Base-by-base conservation (phyloP, 1,140 invertebrate species). In the Drosophila rufa region DNA sequence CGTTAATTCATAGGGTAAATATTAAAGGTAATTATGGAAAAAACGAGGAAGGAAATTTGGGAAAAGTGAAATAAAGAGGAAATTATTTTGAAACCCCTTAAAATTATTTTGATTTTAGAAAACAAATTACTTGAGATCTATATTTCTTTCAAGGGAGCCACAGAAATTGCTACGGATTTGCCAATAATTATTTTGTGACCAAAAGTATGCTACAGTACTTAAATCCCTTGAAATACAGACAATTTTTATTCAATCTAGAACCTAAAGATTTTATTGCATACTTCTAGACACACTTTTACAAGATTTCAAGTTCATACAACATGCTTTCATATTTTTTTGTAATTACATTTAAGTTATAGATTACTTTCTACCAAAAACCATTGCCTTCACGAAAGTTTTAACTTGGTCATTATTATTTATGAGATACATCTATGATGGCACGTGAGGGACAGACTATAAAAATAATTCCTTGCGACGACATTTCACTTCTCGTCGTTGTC, bases 401-500 rank as follows among this genome's bases (percentile, higher is more conserved):
- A 43, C 36, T 15, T 51, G 19, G 27, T 27, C 59, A 25, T 65
- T 33, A 36, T n/a, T 25, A 38, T 19, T 38, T 66, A 67, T 27
- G 15, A 9, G 40, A n/a, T 53, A 19, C 19, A 55, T 45, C 25
- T 55, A 11, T 11, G 40, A 15, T 22, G 47, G 11, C 47, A 70
- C 47, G 22, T 30, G 6, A 51, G 25, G 11, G 15, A 27, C 22
- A 51, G 30, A n/a, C 30, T 12, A 33, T 45, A 36, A 42, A 45
- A 51, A 36, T 19, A 25, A 30, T 50, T n/a, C 62, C 36, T n/a
- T 22, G 25, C 19, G 19, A 25, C 50, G 43, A 69, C 65, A 57
- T 48, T 69, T 51, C 46, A 60, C 68, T 73, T 48, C 36, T 5
- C 40, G 19, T 27, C 27, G 46, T 33, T 48, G 50, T 27, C 58